Conservation (phyloP, 2,888 invertebrate species). For the Heteropelma amictum region DNA sequence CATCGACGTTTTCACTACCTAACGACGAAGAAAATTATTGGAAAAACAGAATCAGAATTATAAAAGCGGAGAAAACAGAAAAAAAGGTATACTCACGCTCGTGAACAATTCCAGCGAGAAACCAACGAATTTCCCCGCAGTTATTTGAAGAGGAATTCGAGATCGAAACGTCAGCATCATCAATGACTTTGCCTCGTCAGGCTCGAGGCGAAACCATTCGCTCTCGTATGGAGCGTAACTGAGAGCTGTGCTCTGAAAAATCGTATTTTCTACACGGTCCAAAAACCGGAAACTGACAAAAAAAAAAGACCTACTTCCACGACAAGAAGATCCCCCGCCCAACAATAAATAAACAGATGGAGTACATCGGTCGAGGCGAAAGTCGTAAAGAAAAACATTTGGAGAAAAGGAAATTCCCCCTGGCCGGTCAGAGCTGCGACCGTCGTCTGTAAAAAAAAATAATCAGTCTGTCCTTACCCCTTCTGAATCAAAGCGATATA, state of each 20-base stretch:
- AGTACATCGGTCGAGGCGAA: no score
- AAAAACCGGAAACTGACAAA: no score
- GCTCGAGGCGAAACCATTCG: neutral
- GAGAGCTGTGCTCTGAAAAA: neutral
- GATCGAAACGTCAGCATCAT: conserved; percentile 56
- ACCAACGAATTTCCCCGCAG: conserved; percentile 63
- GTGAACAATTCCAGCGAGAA: conserved; percentile 62
- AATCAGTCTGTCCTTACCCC: neutral
- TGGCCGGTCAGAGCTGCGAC: no score
- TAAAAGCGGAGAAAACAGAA: neutral
- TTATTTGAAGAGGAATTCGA: conserved; percentile 57
- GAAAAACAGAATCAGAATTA: neutral
- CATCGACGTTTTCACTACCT: neutral
- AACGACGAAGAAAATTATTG: neutral
- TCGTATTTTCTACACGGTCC: neutral
- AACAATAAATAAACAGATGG: no score
- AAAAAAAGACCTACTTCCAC: no score
- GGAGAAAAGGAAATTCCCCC: no score
- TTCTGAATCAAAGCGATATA: no score
- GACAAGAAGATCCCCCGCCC: no score
- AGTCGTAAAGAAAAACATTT: no score
- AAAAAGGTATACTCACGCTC: conserved; percentile 51
- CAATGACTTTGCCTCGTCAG: conserved; percentile 43
- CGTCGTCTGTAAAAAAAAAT: neutral
- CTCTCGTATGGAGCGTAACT: neutral